phyloP scores from a whole-genome alignment of 53 echinoderm and acorn worm species.

The Echinometra lucunter region DNA sequence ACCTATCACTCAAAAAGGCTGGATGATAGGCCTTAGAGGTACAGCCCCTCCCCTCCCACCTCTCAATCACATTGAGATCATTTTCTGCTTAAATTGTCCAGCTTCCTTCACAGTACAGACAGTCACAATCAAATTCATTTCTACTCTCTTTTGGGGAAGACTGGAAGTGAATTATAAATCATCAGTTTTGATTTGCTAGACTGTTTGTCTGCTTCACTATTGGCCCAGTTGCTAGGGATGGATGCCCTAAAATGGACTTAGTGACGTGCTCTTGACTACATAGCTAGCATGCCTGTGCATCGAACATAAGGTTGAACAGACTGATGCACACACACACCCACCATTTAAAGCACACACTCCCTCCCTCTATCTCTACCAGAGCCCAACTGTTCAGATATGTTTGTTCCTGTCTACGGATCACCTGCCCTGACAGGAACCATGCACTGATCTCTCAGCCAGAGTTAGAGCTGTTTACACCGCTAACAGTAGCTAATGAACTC shows the following conservation, averaged over 20 bases:
- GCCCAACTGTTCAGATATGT: slow-evolving; percentile 49
- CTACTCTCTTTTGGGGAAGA: slow-evolving; percentile 39
- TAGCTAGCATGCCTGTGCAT: slow-evolving; percentile 63
- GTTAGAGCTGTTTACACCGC: slow-evolving; percentile 16
- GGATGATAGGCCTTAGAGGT: not conserved
- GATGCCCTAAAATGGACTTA: slow-evolving; percentile 66
- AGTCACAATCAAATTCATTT: slow-evolving; percentile 16
- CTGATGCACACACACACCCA: slow-evolving; percentile 11
- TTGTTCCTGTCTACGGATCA: not conserved
- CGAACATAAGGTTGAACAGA: slow-evolving; percentile 42
- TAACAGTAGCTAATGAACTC: slow-evolving; percentile 24
- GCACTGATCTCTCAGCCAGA: not conserved
- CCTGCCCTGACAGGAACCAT: not conserved
- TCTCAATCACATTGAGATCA: slow-evolving; percentile 18
- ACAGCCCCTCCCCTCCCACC: too few relatives aligned
- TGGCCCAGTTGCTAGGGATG: slow-evolving; percentile 41
- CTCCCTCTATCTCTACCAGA: not conserved
- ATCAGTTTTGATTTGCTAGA: slow-evolving; percentile 10
- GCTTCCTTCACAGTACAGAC: slow-evolving; percentile 18
- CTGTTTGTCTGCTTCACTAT: slow-evolving; percentile 42
- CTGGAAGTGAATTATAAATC: slow-evolving; percentile 61
- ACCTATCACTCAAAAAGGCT: slow-evolving; percentile 9
- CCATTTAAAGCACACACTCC: not conserved
- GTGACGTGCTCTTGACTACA: slow-evolving; percentile 38
- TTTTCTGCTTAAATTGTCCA: slow-evolving; percentile 48